Evolutionary conservation across 92 coral and sea anemone genomes (phyloP), one percentile per base, ranked within the genome.

Genomic region (Palythoa grandiflora): DNA sequence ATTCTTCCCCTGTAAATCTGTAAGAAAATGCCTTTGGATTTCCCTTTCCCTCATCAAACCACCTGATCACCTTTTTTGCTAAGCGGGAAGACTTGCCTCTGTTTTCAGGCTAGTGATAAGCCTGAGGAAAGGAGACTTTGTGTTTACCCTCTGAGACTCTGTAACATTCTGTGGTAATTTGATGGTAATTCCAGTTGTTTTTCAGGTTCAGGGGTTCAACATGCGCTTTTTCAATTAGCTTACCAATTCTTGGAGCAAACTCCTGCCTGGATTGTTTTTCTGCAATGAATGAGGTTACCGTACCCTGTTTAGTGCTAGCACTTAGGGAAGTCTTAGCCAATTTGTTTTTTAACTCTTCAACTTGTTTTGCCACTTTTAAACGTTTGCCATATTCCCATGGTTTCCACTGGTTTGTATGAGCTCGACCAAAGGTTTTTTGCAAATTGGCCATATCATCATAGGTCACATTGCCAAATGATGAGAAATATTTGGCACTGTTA

Each of bases 21-120:
- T 92, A 92, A 39, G 68, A 86, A 87, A 92, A 92, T 3, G 80
- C 37, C 60, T 90, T 92, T 1, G 71, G 83, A 87, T 44, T 83
- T 63, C 77, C 95, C 79, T 90, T 87, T 28, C 77, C 80, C 7
- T 92, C 89, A 84, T 87, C 86, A 83, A 92, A 89, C 94, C 92
- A 89, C 36, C 57, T 80, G 35, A 85, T 71, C 51, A 89, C 39
- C 53, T 89, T 92, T 60, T 88, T 88, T 3, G 88, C 80, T 61
- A 84, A 72, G 36, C 88, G 54, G 54, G 88, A 83, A 83, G 87
- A 35, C 55, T 68, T 17, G 70, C 55, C 55, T 11, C 89, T 86
- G 66, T 53, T 8, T 65, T 65, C 71, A 65, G 28, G 71, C 71
- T 65, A 65, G 71, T 65, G 36, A 65, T 65, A 54, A 54, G 60